Evolutionary conservation across 2,888 invertebrate genomes (phyloP), one percentile per base, ranked within the genome.

Genomic region (Epirrita christyi): DNA sequence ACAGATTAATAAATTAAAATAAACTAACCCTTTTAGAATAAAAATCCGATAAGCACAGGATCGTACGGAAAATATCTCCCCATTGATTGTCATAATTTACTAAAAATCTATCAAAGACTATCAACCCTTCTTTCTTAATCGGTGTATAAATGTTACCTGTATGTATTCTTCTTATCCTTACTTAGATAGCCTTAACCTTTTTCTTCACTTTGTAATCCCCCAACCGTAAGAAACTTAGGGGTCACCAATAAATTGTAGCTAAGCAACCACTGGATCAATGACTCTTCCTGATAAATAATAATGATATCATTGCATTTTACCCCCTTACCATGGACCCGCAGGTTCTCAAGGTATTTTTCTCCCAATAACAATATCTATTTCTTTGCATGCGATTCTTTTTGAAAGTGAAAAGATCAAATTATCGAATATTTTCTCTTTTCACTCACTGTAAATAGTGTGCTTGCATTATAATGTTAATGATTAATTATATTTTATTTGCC

Each of bases 311-410:
- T 91, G 88, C 91, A 88, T 92, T 92, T 89, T 82, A 88, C 81
- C 89, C 83, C 86, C 83, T 86, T 77, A 90, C 89, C 89, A 84
- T 69, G 92, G 93, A 92, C 88, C 91, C 76, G 88, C 92, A 93
- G 93, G 93, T 93, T 92, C 93, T 93, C 88, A 93, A 93, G 93
- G 93, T 93, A 92, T 86, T 90, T 87, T 78, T 86, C 73, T 90
- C 90, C 90, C 88, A 84, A 85, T 90, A 88, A 88, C 81, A 88
- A 85, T 84, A 55, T 85, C 85, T 88, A 76, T 78, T 57, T 87
- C 85, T 86, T 75, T 86, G 92, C 91, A 92, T 92, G 92, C 70
- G 64, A 69, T 78, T 82, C 78, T 83, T 63, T 69, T 68, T 63
- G 57, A 67, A 56, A 67, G 75, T 79, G 78, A 73, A 76, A 74